Evolutionary conservation across 2,113 vertebrate genomes (phyloP), one percentile per base, ranked within the genome.

Genomic region (Pluvialis apricaria): DNA sequence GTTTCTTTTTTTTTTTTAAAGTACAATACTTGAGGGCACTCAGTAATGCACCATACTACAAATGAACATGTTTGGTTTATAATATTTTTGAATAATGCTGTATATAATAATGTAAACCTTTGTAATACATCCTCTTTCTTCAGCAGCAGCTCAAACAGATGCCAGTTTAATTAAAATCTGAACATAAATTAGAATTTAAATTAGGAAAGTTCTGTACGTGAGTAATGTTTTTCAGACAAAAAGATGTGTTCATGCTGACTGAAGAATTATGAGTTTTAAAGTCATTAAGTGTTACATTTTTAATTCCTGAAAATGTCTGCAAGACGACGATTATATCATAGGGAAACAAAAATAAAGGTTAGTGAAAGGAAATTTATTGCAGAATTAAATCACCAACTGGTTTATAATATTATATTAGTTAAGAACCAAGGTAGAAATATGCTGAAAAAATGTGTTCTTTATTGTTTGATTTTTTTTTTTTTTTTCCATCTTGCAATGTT

Each of bases 91-190:
- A 82, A 47, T 69, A 82, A 64, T 34, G 44, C 29, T 6, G 0
- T 78, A 29, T 65, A 17, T 75, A 60, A 51, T 69, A 72, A 77
- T 2, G 4, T 52, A 29, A 52, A 60, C 25, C 21, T 13, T 47
- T 88, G 34, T 76, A 79, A 60, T 38, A 15, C 13, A 86, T 83
- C 36, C 18, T 77, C 13, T 62, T 64, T 58, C 40, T 94, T 84
- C 40, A 79, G 32, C n/a, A 86, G 51, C 44, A 82, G 20, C 72
- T 90, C 40, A 82, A 82, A 68, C 44, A 81, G 64, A 40, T 78
- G 57, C 24, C 8, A 52, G 9, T 94, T 88, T 84, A 96, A 93
- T 90, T 96, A 81, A 88, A 93, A 83, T 84, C 64, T 72, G 57
- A 72, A 40, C 65, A 52, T 84, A 75, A 90, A 86, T 90, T 83